Percentiles rank a stretch among this genome's conserved stretches.
Evolutionary conservation across 2,113 vertebrate genomes (phyloP).

Genomic region (Eptesicus fuscus): DNA sequence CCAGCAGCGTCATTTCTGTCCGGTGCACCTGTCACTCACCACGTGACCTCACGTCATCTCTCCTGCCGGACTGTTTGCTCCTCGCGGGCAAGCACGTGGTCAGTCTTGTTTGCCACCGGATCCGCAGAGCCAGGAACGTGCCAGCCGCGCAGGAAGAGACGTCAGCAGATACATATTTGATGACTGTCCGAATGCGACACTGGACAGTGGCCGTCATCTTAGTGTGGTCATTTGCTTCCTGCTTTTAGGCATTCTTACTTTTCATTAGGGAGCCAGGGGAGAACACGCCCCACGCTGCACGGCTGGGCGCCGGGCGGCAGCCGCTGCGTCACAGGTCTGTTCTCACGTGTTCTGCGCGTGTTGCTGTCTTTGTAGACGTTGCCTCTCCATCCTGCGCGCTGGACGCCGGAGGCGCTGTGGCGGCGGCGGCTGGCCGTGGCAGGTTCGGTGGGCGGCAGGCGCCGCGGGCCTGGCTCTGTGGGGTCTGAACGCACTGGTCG

Average conservation of each 20-base stretch:
- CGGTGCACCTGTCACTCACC: background rate
- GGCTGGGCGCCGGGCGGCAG: background rate
- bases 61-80: background rate
- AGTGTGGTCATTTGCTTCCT: background rate
- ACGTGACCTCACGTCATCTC: accelerated
- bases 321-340: no score
- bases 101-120: accelerated
- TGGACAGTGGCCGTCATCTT: background rate
- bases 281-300: background rate
- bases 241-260: background rate
- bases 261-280: background rate
- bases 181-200: accelerated
- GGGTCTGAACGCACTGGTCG: background rate
- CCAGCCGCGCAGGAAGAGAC: background rate
- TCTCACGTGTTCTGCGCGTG: background rate
- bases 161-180: background rate
- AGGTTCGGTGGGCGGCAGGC: background rate
- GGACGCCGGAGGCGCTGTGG: background rate
- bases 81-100: background rate
- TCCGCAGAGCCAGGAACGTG: background rate
- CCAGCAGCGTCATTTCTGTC: background rate
- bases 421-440: background rate
- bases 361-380: background rate
- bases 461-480: background rate
- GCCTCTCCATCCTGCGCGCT: background rate